Base-by-base conservation (phyloP, 2,797 vertebrate species). In the Borostomias antarcticus region DNA sequence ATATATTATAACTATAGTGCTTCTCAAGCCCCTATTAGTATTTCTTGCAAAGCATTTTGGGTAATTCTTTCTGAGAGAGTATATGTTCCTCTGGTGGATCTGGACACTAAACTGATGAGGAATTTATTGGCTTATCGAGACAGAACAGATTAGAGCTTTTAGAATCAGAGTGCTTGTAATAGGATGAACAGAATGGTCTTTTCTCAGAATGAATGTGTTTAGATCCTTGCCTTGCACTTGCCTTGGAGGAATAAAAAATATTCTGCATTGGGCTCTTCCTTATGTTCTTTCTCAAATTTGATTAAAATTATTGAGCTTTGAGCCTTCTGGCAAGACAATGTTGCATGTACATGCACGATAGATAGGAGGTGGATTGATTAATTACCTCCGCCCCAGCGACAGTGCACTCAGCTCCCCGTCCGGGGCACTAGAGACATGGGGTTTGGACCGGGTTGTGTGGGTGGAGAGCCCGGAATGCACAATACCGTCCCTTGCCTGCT, bases 61-160 rank as follows among this genome's bases (percentile, higher is more conserved):
- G 1, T 35, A 65, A 21, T 77, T 72, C 72, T 75, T 72, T 65
- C 47, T 58, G 65, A 74, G 59, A 79, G 72, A 88, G 77, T 74
- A 15, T 17, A 45, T 45, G 78, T 65, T 77, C 47, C 74, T 71
- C 69, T 86, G 88, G 87, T 82, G 84, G 77, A 82, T 85, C 60
- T 78, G 73, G 86, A 82, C 75, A 70, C 78, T 88, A 86, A 86
- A 88, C 79, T 72, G 79, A 86, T 88, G 74, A 82, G 85, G 75
- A 71, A 81, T 83, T 85, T 85, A 88, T 85, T 86, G 83, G 83
- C 82, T 89, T 87, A 58, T 17, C 25, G 70, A 68, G 30, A 79
- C 69, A 79, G 76, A 86, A 84, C 75, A 66, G 66, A 73, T 83
- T 83, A 85, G 71, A 77, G 66, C 80, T 79, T 68, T 83, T 78